Evolutionary conservation across 2,113 vertebrate genomes (phyloP).

Genomic region (Lagopus leucura): DNA sequence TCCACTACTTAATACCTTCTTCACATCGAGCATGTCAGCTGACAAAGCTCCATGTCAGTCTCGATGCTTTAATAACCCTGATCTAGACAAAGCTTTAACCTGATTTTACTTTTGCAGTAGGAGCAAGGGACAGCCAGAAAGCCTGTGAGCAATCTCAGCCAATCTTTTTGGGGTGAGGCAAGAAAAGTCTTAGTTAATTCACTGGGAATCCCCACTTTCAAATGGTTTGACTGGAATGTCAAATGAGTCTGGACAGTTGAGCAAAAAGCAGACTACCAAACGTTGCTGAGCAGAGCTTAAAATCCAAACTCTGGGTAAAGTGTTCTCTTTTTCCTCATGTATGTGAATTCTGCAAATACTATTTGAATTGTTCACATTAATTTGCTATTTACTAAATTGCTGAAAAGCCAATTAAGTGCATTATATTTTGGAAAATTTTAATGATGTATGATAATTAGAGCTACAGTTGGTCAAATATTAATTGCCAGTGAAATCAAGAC

Average conservation of each 20-base stretch:
- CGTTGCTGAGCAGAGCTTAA: not conserved
- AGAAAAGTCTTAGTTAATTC: not conserved
- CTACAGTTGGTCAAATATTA: not conserved
- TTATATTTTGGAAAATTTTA: not conserved
- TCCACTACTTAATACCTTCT: not conserved
- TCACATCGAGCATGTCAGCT: not conserved
- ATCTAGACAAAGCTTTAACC: not conserved
- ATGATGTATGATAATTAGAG: not conserved
- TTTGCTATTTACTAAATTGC: not conserved
- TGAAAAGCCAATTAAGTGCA: not conserved
- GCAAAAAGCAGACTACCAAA: not conserved
- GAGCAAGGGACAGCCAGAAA: not conserved
- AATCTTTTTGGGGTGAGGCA: not conserved
- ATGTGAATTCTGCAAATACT: not conserved
- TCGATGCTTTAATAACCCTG: not conserved
- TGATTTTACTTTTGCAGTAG: not conserved
- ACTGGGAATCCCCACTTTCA: fast-evolving
- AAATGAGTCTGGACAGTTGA: not conserved
- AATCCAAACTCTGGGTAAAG: not conserved
- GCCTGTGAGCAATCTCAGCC: not conserved
- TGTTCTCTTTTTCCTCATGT: not conserved
- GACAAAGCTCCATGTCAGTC: not conserved
- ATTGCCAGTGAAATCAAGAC: not conserved
- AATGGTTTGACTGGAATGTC: not conserved
- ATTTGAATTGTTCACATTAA: not conserved